phyloP scores from a whole-genome alignment of 2,888 invertebrate genomes.

The Andrena minutula region DNA sequence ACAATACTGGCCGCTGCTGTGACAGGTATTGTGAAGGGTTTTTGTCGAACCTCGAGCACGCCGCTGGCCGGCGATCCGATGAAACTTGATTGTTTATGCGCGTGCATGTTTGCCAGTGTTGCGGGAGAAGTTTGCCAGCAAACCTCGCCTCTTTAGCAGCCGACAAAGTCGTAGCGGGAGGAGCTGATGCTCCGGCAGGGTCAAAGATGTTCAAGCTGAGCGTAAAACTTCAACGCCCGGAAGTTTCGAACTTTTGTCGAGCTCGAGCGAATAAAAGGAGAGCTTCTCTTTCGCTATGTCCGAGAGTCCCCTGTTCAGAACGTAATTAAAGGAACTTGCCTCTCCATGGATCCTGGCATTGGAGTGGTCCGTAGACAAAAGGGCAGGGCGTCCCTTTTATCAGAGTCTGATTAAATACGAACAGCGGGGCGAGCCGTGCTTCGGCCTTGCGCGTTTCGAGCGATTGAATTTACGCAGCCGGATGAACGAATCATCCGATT shows the following conservation, averaged over 20 bases:
- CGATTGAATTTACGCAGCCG: constrained; percentile 15
- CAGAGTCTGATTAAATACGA: constrained; percentile 30
- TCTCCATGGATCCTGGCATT: not conserved
- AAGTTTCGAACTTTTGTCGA: not conserved
- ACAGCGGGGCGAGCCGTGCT: not conserved
- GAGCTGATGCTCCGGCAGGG: not conserved
- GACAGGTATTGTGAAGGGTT: not conserved
- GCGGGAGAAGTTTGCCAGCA: constrained; percentile 24
- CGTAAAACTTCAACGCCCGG: not conserved
- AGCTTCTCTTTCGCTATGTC: not conserved
- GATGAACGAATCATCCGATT: constrained; percentile 37
- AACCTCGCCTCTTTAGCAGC: not conserved
- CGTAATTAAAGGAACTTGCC: constrained; percentile 12
- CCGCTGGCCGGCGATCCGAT: constrained; percentile 13
- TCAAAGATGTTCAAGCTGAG: constrained; percentile 16
- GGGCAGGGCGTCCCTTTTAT: constrained; percentile 5
- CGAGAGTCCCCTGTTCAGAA: not conserved
- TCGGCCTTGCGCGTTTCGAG: not conserved
- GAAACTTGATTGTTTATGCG: constrained; percentile 37
- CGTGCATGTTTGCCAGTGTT: not conserved
- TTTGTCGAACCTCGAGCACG: not conserved
- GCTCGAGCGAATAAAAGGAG: not conserved
- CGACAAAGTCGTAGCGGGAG: not conserved
- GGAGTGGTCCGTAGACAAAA: not conserved
- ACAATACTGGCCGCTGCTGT: constrained; percentile 22